These are phyloP conservation scores for Thecocarcelia acutangulata DNA, from an alignment of 2,888 invertebrate genomes.

Conservation along the genomic window DNA sequence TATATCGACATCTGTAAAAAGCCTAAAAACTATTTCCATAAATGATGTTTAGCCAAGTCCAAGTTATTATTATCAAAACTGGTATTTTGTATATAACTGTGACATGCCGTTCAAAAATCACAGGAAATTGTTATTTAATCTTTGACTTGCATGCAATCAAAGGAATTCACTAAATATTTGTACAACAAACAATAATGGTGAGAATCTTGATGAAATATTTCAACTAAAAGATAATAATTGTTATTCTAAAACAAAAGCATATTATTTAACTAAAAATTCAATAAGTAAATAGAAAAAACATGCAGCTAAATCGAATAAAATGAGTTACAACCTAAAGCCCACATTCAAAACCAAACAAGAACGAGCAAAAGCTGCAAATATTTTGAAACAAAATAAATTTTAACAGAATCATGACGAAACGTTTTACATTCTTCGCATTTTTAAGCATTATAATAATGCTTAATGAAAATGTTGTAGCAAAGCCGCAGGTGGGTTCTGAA, in stretches of 20 bases:
- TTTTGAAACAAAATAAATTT: background rate
- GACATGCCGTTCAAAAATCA: background rate
- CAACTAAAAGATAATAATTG: too few species aligned
- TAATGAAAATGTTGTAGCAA: conserved; percentile 7
- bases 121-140: conserved; percentile 30
- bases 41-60: too few species aligned
- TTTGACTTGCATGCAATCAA: conserved; percentile 15
- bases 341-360: background rate
- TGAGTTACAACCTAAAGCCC: background rate
- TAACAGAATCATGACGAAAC: conserved; percentile 1
- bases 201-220: background rate
- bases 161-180: background rate
- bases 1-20: too few species aligned
- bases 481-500: conserved; percentile 10
- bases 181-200: background rate
- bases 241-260: background rate
- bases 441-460: conserved; percentile 20
- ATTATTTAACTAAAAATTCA: background rate
- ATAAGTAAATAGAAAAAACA: background rate
- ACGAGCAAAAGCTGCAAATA: background rate
- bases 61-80: background rate
- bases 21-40: too few species aligned
- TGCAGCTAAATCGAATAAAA: background rate
- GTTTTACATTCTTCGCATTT: background rate
- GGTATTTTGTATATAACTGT: background rate